Evolutionary conservation across 2,888 invertebrate species (phyloP), one percentile per base, ranked within the genome.

Genomic region (Pseudococcus longispinus): DNA sequence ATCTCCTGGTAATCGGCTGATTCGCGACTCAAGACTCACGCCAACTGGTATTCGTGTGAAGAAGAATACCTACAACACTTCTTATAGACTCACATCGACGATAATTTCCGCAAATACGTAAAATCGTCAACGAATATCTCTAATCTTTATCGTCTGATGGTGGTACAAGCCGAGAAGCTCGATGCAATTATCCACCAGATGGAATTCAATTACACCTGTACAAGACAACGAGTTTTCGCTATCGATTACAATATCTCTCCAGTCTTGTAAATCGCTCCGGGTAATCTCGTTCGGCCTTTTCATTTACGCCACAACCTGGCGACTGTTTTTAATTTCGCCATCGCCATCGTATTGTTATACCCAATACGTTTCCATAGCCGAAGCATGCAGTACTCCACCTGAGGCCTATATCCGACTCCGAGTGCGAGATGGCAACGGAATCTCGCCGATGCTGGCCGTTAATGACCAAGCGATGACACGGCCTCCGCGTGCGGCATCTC

Each of bases 181-280:
- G 60, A 26, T 26, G 60, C 60, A 65, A 65, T 65, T 65, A 65
- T 65, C 60, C 60, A 2, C 23, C 4, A 32, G 60, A 20, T 65
- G 60, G 60, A 65, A 65, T 65, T 65, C 60, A 65, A 65, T 65
- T 65, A 65, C 60, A 65, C 60, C 60, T 65, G 60, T 26, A 26
- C 60, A 65, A 65, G 60, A 65, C 60, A 26, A 26, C 60, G 60
- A 65, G 60, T 65, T 65, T 18, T 65, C 60, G 20, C 20, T 65
- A 65, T 65, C 60, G 60, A 65, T 65, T 65, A 26, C 60, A 65
- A 8, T 65, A 65, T 65, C 60, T 65, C 23, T 23, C 20, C 55
- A 2, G 4, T 51, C 23, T 65, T 65, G 20, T 26, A 65, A 65
- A 65, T 65, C 60, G 60, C 60, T 65, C 23, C 60, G 60, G 26